Evolutionary conservation across 2,113 vertebrate genomes (phyloP), one percentile per base, ranked within the genome.

Genomic region (Barbus barbus): DNA sequence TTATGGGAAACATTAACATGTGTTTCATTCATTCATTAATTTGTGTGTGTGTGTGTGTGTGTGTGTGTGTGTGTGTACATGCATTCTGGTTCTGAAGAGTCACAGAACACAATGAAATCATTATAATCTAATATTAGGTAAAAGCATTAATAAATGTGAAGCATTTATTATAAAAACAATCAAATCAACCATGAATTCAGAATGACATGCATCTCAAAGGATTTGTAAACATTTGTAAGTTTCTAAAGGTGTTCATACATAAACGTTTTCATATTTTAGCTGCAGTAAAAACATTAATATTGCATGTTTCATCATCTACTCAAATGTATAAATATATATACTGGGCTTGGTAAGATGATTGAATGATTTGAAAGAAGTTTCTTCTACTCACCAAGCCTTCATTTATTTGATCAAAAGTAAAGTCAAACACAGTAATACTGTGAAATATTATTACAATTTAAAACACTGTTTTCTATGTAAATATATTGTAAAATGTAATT

Each of bases 1-100:
- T 71, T 71, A n/a, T 71, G 67, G 67, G 33, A 38, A 71, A 71
- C 33, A 71, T 71, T 71, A 71, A 71, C 67, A 71, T 71, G 28
- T 20, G 63, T 33, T 33, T 31, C 31, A 61, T 28, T 67, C 16
- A 18, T 67, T 67, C 33, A 33, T 28, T 33, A 16, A 33, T 33
- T 4, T 9, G 33, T 69, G 31, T 33, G 28, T 11, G 41, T 41
- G 41, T 11, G 41, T 44, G 41, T 20, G 65, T 9, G 33, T 72
- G 67, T 2, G 16, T 5, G 33, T 41, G 33, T 12, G 20, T 22
- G 31, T 67, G 65, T 36, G 31, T 69, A 9, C 4, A 36, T n/a
- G 69, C n/a, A 13, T 73, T 16, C 18, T 38, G 13, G 9, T 20
- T 20, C 31, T 4, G 12, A 63, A 48, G 3, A 48, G 48, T 65